Evolutionary conservation across 1,140 invertebrate genomes (phyloP), one percentile per base, ranked within the genome.

Genomic region (Heliconius nattereri): DNA sequence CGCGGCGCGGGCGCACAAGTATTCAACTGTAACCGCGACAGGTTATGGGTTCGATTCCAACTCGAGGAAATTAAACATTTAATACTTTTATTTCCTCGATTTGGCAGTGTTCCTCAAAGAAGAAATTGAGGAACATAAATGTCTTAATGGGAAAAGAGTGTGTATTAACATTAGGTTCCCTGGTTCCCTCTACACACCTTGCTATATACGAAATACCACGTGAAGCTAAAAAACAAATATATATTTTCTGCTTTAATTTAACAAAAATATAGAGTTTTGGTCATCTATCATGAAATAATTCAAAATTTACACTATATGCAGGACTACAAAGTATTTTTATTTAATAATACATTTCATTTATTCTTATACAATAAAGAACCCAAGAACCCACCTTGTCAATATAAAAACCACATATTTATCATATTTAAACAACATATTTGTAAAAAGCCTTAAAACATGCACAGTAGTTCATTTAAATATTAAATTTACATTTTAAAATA

Each of bases 401-500:
- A 26, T 66, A 66, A 66, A 29, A 66, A 13, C 26, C 3, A 29
- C 23, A 29, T 26, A 6, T 26, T 29, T 66, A 60, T 26, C 57
- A 66, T 66, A 66, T 66, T 66, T 26, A 26, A 66, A 66, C 60
- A 66, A 66, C 29, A 66, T 66, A 66, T 66, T 66, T 66, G 26
- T 66, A 66, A 66, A 66, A 66, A 66, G 49, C 60, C 13, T 66
- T 66, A 26, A 66, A 29, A 66, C 23, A 66, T 66, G 60, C 60
- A 66, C 60, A n/a, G 60, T 66, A 66, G 60, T 66, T 66, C 23
- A 66, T 66, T 66, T 66, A 66, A 66, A 66, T 66, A 66, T 66
- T 66, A 29, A 66, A 66, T 26, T 66, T 66, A 16, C 60, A 66
- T 66, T 66, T 66, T 26, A 66, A 66, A 66, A 66, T 66, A 29